Evolutionary conservation across 2,113 vertebrate genomes (phyloP), one percentile per base, ranked within the genome.

Genomic region (Peromyscus californicus): DNA sequence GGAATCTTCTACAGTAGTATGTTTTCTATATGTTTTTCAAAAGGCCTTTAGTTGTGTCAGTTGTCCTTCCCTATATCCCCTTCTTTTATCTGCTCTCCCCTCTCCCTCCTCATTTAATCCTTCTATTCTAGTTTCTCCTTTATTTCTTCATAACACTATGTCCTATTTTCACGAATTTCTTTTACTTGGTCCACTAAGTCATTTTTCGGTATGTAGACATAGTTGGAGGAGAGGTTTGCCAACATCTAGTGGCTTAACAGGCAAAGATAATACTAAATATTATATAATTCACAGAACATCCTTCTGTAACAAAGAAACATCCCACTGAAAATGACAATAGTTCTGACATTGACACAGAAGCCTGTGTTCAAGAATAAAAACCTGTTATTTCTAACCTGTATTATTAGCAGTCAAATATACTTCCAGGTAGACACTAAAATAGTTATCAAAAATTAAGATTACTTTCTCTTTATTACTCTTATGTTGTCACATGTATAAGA

Each of bases 381-480:
- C 79, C 22, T 89, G 54, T 84, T 63, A 90, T 74, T 92, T 96
- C 45, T 94, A 26, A 70, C 6, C 63, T 57, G 21, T 86, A 76
- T 63, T 87, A 45, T 90, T 90, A 84, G 33, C 13, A 97, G 21
- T 84, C 42, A 95, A 92, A 91, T 39, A 4, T 70, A 96, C 79
- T 90, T 93, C 42, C 65, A 76, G 42, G 61, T 39, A 96, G 3
- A 76, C 21, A 85, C 0, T 95, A 78, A 39, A 94, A 89, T 65
- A 90, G 54, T 88, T 92, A 75, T 97, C 48, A 92, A 95, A 48
- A 92, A 90, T 59, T 65, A 88, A 79, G 48, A 24, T 72, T 80
- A 45, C 87, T 90, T 96, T 65, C 59, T 61, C 61, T 89, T 92
- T 90, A 79, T 90, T 70, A 84, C 51, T 90, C 7, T 48, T 74